Conservation (phyloP, 2,113 vertebrate species). For the Paramormyrops kingsleyae region DNA sequence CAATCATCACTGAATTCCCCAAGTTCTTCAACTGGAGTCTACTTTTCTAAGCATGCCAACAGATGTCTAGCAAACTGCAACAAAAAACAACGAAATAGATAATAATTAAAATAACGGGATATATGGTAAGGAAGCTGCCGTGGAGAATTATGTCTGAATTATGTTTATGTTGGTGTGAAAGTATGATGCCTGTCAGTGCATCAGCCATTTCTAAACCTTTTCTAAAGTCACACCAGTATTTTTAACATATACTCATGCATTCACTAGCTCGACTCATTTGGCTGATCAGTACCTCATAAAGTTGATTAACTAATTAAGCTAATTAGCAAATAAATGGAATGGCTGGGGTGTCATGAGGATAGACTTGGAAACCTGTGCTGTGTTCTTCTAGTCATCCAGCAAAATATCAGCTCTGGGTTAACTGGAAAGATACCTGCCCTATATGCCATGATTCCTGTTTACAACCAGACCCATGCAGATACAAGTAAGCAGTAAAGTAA, state of each 20-base stretch:
- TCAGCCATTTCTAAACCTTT: neutral
- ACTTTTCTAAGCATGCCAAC: neutral
- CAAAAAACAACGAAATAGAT: neutral
- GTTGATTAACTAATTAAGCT: neutral
- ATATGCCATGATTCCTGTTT: slow-evolving; percentile 18
- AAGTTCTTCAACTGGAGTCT: neutral
- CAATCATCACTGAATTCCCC: neutral
- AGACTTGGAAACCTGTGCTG: neutral
- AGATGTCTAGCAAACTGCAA: neutral
- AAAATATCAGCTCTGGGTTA: neutral
- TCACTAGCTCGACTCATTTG: neutral
- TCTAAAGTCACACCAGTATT: neutral
- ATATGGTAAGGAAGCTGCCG: neutral
- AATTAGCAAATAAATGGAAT: neutral
- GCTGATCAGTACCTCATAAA: neutral
- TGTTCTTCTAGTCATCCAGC: neutral
- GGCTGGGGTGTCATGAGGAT: neutral
- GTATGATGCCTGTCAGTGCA: neutral
- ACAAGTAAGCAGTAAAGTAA: neutral
- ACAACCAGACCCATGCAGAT: slow-evolving; percentile 35
- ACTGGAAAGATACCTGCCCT: neutral
- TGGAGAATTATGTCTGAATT: neutral
- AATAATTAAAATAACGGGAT: neutral
- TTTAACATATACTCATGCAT: neutral
- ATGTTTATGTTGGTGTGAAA: neutral